Percentiles rank a stretch among this genome's conserved stretches.
These are phyloP conservation scores for Takifugu rubripes DNA, from an alignment of 2,797 vertebrate genomes.

Conservation along the genomic window DNA sequence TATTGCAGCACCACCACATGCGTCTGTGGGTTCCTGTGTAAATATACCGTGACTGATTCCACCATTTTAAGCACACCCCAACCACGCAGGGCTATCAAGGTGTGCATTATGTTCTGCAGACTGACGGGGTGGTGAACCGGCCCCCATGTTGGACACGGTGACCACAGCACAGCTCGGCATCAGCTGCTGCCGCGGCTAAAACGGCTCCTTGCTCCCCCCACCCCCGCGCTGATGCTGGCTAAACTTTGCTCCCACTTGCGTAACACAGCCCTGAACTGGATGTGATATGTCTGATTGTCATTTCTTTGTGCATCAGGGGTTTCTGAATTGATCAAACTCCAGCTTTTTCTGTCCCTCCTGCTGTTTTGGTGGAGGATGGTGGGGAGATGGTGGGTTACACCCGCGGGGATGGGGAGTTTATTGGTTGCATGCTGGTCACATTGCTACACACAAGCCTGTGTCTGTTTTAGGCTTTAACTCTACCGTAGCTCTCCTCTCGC, in stretches of 20 bases:
- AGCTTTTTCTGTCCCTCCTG: constrained; percentile 18
- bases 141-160: not conserved
- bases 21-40: not conserved
- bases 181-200: not conserved
- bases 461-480: constrained; percentile 98
- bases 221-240: not conserved
- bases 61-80: constrained; percentile 26
- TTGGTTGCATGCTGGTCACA: constrained; percentile 85
- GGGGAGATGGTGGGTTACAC: constrained; percentile 21
- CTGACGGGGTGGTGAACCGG: not conserved
- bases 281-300: not conserved
- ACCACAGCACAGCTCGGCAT: constrained; percentile 9
- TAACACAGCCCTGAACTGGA: not conserved
- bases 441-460: constrained; percentile 98
- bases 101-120: not conserved
- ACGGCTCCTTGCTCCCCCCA: not conserved
- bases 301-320: not conserved
- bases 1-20: not conserved
- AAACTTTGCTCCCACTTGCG: not conserved
- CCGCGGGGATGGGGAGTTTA: constrained; percentile 28
- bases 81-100: constrained; percentile 22
- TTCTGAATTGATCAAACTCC: not conserved
- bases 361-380: constrained; percentile 8
- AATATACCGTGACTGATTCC: constrained; percentile 4
- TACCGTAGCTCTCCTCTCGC: constrained; percentile 88